Evolutionary conservation across 2,888 invertebrate genomes (phyloP).

Genomic region (Synergus laeviventris): DNA sequence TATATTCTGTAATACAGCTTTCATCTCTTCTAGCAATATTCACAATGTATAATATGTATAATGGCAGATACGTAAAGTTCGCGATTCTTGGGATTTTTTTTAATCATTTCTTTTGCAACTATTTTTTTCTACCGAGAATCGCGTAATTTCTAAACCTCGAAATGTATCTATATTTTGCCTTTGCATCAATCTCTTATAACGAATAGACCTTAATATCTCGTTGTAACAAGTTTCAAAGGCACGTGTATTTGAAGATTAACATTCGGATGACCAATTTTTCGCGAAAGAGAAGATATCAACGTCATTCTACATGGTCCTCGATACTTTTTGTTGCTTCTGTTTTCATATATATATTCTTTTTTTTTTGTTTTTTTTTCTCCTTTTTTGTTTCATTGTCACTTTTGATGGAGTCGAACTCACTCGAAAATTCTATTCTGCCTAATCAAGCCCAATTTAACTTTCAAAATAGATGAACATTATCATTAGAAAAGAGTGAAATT

Average conservation of each 20-base stretch:
- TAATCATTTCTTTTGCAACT: slow-evolving; percentile 36
- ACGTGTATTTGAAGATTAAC: slow-evolving; percentile 56
- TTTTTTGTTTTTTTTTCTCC: not conserved
- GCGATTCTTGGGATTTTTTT: not conserved
- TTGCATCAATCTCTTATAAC: slow-evolving; percentile 49
- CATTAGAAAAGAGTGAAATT: not conserved
- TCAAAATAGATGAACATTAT: not conserved
- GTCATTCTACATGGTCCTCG: slow-evolving; percentile 30
- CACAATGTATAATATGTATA: slow-evolving; percentile 43
- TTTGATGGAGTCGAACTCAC: slow-evolving; percentile 6
- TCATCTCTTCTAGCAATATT: slow-evolving; percentile 52
- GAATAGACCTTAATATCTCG: slow-evolving; percentile 55
- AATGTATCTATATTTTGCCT: not conserved
- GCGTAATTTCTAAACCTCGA: slow-evolving; percentile 43
- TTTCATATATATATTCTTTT: not conserved
- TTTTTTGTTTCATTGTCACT: not conserved
- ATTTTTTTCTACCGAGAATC: slow-evolving; percentile 36
- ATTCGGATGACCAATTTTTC: slow-evolving; percentile 38
- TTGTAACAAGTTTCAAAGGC: slow-evolving; percentile 62
- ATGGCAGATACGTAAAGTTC: slow-evolving; percentile 5
- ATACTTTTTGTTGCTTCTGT: not conserved
- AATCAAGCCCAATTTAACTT: slow-evolving; percentile 1
- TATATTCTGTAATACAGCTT: slow-evolving; percentile 41
- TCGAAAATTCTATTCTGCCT: slow-evolving; percentile 7
- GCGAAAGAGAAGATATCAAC: slow-evolving; percentile 15